These are phyloP conservation scores for Trichonephila clavipes DNA, from an alignment of 1,140 invertebrate genomes.

Conservation along the genomic window DNA sequence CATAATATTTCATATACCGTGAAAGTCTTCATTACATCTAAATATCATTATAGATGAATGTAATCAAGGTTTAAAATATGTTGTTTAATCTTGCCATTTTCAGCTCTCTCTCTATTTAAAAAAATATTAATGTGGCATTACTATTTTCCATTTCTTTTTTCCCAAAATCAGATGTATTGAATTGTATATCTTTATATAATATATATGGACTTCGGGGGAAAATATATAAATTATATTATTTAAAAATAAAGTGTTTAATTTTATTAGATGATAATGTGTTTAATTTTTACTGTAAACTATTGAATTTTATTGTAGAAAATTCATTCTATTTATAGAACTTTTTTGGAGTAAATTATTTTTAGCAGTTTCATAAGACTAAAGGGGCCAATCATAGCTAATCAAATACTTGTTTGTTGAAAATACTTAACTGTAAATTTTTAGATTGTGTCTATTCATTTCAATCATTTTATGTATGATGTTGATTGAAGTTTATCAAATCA, in stretches of 20 bases:
- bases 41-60: conserved; percentile 13
- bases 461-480: not conserved
- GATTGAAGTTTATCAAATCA: not conserved
- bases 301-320: too few species aligned
- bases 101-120: not conserved
- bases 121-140: too few species aligned
- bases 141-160: too few species aligned
- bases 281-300: too few species aligned
- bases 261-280: too few species aligned
- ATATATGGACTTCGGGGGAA: too few species aligned
- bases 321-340: too few species aligned
- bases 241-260: too few species aligned
- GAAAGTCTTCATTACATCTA: conserved; percentile 10
- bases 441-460: too few species aligned
- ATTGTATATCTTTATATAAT: too few species aligned
- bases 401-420: not conserved
- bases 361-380: not conserved
- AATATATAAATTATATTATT: too few species aligned
- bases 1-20: not conserved
- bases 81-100: not conserved
- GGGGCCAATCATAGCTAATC: conserved; percentile 8
- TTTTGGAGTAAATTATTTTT: not conserved
- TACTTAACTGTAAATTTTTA: not conserved
- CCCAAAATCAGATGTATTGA: too few species aligned
- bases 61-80: not conserved